Evolutionary conservation across 2,888 invertebrate species (phyloP).

Genomic region (Thalpophila matura): DNA sequence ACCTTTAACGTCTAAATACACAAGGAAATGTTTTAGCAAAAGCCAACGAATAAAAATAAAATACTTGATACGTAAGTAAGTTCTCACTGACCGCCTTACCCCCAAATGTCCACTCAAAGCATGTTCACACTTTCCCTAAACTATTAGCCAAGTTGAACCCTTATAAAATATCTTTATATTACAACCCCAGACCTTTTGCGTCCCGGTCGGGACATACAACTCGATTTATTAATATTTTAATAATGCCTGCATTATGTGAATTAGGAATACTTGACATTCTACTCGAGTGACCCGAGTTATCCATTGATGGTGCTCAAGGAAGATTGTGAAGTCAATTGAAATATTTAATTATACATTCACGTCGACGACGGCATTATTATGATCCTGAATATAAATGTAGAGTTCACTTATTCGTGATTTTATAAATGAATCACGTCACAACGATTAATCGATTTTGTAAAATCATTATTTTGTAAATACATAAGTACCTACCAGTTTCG

Average conservation of each 20-base stretch:
- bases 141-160: slow-evolving; percentile 67
- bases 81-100: slow-evolving; percentile 33
- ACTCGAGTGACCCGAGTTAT: slow-evolving; percentile 23
- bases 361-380: slow-evolving; percentile 10
- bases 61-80: slow-evolving; percentile 22
- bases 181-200: slow-evolving; percentile 57
- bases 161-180: slow-evolving; percentile 68
- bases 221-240: slow-evolving; percentile 59
- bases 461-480: too few species aligned
- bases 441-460: slow-evolving; percentile 7
- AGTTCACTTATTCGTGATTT: slow-evolving; percentile 20
- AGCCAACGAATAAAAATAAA: slow-evolving; percentile 42
- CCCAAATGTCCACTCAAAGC: slow-evolving; percentile 46
- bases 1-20: too few species aligned
- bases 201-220: slow-evolving; percentile 34
- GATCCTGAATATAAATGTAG: slow-evolving; percentile 28
- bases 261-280: slow-evolving; percentile 36
- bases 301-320: slow-evolving; percentile 19
- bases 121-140: slow-evolving; percentile 60
- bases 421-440: too few species aligned
- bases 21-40: slow-evolving; percentile 27
- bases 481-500: too few species aligned
- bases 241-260: slow-evolving; percentile 49
- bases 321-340: slow-evolving; percentile 25
- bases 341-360: slow-evolving; percentile 36